Evolutionary conservation across 2,113 vertebrate genomes (phyloP).

Genomic region (Bolborhynchus lineola): DNA sequence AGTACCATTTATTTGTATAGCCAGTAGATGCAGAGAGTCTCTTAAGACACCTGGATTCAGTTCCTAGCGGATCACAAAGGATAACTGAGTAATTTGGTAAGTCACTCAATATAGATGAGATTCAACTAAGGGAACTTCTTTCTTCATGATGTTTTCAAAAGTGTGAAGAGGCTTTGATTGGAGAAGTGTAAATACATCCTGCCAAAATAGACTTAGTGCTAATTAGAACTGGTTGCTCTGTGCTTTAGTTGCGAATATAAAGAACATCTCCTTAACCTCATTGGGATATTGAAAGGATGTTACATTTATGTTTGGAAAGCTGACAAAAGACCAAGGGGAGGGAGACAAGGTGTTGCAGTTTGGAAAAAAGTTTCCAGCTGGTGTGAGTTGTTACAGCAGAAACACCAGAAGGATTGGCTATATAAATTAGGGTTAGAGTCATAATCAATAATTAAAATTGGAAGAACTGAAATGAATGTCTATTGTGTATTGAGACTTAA

Average conservation of each 20-base stretch:
- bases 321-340: not conserved
- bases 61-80: constrained; percentile 13
- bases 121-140: not conserved
- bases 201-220: not conserved
- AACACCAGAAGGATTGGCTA: not conserved
- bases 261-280: not conserved
- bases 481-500: not conserved
- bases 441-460: not conserved
- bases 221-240: not conserved
- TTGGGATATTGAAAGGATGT: not conserved
- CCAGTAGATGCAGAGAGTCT: not conserved
- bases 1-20: not conserved
- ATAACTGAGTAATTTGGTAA: not conserved
- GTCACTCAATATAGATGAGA: not conserved
- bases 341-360: not conserved
- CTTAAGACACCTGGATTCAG: not conserved
- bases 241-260: not conserved
- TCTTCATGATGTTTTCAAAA: constrained; percentile 32
- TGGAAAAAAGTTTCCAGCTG: not conserved
- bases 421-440: not conserved
- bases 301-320: not conserved
- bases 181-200: constrained; percentile 3
- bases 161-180: not conserved
- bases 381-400: not conserved
- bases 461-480: not conserved